Evolutionary conservation across 1,140 invertebrate genomes (phyloP), one percentile per base, ranked within the genome.

Genomic region (Arion vulgaris): DNA sequence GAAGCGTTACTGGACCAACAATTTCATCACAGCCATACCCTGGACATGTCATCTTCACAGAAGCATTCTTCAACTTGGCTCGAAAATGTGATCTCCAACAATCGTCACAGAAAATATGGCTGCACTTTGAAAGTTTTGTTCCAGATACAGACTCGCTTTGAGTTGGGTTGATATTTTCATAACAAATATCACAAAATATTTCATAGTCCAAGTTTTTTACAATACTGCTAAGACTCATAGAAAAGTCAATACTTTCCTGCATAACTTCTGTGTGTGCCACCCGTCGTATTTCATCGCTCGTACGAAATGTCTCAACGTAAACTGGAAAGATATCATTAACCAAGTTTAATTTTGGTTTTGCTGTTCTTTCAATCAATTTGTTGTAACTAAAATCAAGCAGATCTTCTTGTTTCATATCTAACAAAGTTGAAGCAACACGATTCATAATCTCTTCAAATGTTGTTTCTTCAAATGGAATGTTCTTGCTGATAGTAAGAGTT

Each of bases 91-190:
- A 80, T 49, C 75, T 79, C 88, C 88, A 89, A 62, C 88, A 89
- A 0, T 28, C 45, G 78, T 88, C 81, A 82, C 88, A 89, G 71
- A 89, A 88, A 85, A 85, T 85, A 74, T 89, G 88, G 39, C 84
- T 79, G 71, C 88, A 89, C 19, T 77, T 34, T 23, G 76, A 78
- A 34, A 89, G 77, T 38, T 85, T 83, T 23, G 87, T 87, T 1
- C 80, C 86, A 13, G 66, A 49, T 1, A 66, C 53, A 38, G 34
- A 57, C 5, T 41, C 76, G 5, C 57, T 69, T 0, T 74, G 26
- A 62, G 85, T 69, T 1, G 39, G 13, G 0, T 81, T 82, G 38
- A 87, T 84, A 36, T 87, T 87, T 28, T 86, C 82, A 49, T 75
- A 85, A 69, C 88, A 89, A 36, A 85, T 82, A 26, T 74, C 78